A percentile compares a stretch with the other conserved stretches of the same genome.
These are phyloP conservation scores for Silurus asotus DNA, from an alignment of 2,113 vertebrate genomes.

Conservation along the genomic window DNA sequence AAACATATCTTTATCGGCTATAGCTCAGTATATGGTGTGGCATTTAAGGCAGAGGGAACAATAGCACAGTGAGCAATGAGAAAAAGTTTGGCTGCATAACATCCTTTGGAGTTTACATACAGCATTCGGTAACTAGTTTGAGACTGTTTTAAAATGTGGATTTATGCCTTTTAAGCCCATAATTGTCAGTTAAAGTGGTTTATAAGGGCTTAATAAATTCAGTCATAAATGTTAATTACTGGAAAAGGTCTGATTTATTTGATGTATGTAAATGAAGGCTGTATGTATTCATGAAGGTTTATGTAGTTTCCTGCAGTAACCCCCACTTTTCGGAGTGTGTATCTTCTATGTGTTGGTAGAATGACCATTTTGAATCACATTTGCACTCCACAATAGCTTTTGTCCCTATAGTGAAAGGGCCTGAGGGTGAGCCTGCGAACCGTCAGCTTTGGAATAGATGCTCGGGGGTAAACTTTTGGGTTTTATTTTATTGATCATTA, in stretches of 20 bases:
- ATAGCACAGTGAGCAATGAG: constrained; percentile 42
- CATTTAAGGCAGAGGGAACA: constrained; percentile 17
- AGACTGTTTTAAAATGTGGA: constrained; percentile 1
- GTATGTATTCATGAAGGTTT: constrained; percentile 26
- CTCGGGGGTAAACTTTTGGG: constrained; percentile 24
- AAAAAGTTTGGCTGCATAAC: constrained; percentile 38
- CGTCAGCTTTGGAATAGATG: constrained; percentile 37
- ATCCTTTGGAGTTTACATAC: constrained; percentile 20
- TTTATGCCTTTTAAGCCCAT: not conserved
- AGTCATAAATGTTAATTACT: not conserved
- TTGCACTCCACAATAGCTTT: constrained; percentile 41
- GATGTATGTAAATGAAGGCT: not conserved
- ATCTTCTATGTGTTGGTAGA: constrained; percentile 6
- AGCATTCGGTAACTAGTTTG: constrained; percentile 29
- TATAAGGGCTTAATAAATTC: not conserved
- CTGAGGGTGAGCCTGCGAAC: constrained; percentile 39
- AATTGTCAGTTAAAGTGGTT: not conserved
- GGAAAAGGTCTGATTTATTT: not conserved
- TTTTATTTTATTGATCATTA: constrained; percentile 22
- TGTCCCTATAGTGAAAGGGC: constrained; percentile 29
- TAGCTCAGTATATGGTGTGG: constrained; percentile 50
- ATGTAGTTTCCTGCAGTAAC: constrained; percentile 27
- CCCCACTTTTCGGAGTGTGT: constrained; percentile 16
- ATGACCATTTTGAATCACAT: constrained; percentile 40
- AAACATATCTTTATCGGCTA: constrained; percentile 50